Conservation (phyloP, 2,888 invertebrate genomes). For the Drosophila cognata region DNA sequence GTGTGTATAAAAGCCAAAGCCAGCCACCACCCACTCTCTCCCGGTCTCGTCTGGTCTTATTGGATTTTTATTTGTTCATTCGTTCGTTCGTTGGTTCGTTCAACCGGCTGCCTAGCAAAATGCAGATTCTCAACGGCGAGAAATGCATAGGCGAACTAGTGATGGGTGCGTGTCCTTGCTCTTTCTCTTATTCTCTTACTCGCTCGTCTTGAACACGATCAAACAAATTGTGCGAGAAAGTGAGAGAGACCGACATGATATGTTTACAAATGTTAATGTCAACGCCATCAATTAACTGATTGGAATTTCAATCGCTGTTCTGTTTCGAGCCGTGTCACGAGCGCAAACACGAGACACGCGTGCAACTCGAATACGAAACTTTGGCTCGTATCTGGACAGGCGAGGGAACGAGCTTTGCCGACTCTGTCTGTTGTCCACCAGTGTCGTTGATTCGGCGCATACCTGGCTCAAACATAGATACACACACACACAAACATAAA, state of each 20-base stretch:
- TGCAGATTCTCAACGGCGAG: slow-evolving; percentile 32
- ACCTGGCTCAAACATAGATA: slow-evolving; percentile 43
- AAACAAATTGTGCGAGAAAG: background rate
- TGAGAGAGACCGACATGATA: background rate
- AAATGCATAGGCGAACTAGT: slow-evolving; percentile 18
- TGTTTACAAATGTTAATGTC: background rate
- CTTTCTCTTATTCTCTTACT: background rate
- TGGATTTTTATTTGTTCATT: background rate
- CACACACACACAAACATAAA: background rate
- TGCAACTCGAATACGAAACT: background rate
- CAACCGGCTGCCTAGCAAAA: slow-evolving; percentile 15
- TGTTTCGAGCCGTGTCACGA: background rate
- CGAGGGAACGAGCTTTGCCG: background rate
- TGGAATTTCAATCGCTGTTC: background rate
- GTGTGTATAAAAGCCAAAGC: background rate
- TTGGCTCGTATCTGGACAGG: slow-evolving; percentile 3
- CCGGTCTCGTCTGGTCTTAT: background rate
- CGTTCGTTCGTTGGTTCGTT: slow-evolving; percentile 3
- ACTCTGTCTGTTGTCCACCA: slow-evolving; percentile 9
- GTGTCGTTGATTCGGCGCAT: slow-evolving; percentile 62
- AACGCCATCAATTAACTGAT: background rate
- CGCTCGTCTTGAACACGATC: background rate
- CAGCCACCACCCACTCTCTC: background rate
- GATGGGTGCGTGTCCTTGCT: background rate
- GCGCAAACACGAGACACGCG: background rate